phyloP scores from a whole-genome alignment of 2,797 vertebrate species.

The Octomys mimax region DNA sequence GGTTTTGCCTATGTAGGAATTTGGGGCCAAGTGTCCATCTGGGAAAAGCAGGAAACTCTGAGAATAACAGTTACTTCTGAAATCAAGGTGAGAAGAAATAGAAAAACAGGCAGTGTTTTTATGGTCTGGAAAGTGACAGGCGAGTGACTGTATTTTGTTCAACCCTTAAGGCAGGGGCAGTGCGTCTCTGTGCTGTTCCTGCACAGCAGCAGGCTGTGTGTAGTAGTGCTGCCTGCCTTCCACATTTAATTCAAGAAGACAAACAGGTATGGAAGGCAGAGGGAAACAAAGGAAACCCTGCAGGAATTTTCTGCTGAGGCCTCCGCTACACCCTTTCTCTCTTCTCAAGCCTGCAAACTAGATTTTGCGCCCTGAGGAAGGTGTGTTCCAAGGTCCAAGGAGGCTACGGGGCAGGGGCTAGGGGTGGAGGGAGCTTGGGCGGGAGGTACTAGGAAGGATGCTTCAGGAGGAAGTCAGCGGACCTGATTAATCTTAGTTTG shows the following conservation, averaged over 20 bases:
- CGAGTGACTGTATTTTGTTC: background rate
- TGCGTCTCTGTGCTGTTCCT: accelerated
- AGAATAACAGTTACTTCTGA: background rate
- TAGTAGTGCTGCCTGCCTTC: accelerated
- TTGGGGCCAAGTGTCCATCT: background rate
- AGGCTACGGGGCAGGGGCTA: accelerated
- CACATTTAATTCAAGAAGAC: background rate
- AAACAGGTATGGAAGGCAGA: background rate
- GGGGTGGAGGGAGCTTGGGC: too few relatives aligned
- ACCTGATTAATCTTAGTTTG: conserved; percentile 39
- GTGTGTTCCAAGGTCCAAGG: accelerated
- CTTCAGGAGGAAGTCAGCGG: conserved; percentile 57
- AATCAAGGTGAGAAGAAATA: background rate
- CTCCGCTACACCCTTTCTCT: accelerated
- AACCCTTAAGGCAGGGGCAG: background rate
- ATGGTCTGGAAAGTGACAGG: background rate
- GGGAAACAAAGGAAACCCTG: background rate
- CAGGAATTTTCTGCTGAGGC: background rate
- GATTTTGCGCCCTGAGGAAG: background rate
- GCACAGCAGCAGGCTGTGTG: background rate
- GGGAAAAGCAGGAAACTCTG: background rate
- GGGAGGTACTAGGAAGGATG: background rate
- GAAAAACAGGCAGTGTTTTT: too few relatives aligned
- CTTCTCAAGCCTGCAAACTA: background rate
- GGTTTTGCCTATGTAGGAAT: background rate